phyloP scores from a whole-genome alignment of 2,888 invertebrate genomes.

The Stramonita haemastoma region DNA sequence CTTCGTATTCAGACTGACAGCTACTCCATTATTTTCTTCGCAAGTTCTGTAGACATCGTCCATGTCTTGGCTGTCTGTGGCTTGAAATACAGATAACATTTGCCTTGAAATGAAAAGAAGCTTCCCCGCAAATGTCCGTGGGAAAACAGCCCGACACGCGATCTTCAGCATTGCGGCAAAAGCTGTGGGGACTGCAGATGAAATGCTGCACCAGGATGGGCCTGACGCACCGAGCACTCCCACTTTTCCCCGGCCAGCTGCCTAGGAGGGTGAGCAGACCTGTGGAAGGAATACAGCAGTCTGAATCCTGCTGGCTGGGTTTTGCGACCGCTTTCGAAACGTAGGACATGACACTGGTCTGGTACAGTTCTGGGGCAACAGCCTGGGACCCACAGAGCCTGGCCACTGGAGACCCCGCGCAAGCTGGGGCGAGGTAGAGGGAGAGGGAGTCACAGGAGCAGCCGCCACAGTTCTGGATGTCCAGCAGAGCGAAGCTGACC shows the following conservation, averaged over 20 bases:
- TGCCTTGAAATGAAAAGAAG: neutral
- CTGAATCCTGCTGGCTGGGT: neutral
- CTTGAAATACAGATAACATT: neutral
- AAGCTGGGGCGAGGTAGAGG: neutral
- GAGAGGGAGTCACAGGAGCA: neutral
- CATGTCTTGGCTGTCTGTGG: neutral
- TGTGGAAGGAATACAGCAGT: conserved; percentile 15
- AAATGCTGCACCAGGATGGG: conserved; percentile 3
- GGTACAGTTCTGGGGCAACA: no score
- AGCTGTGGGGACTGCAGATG: neutral
- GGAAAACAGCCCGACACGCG: neutral
- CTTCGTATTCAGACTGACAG: neutral
- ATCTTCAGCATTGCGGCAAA: neutral
- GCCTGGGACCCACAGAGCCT: neutral
- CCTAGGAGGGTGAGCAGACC: neutral
- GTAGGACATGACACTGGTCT: neutral
- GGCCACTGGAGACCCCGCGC: neutral
- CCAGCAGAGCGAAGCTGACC: neutral
- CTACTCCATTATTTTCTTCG: neutral
- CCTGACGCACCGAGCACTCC: neutral
- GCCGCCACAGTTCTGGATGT: neutral
- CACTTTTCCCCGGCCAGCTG: neutral
- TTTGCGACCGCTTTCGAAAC: neutral
- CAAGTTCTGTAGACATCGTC: neutral
- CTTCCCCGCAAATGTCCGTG: neutral